Base-by-base conservation (phyloP, 2,113 vertebrate genomes). In the Nyctibius bracteatus region DNA sequence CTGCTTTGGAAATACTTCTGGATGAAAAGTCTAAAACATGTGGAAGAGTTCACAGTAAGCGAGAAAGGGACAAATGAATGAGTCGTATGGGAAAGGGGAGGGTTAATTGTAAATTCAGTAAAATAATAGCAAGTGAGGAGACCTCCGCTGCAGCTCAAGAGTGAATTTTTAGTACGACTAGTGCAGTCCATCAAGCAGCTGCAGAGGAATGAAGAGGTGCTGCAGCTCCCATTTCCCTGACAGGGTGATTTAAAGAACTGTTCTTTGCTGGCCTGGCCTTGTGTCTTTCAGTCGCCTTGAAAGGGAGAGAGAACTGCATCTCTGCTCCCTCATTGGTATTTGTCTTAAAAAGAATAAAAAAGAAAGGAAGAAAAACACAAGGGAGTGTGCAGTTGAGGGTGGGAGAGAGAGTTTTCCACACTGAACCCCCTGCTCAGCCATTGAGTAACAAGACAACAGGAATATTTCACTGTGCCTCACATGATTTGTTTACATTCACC, bases 191-290 rank as follows among this genome's bases (percentile, higher is more conserved):
- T 96, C 96, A 95, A 61, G 87, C 62, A 57, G 73, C 92, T 92
- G 65, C 3, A 0, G 68, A 84, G 73, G 83, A 85, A 92, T 65
- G 88, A 95, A 84, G 80, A 89, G 90, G 70, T 80, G 91, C 86
- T 89, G 89, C 20, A 10, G 77, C 66, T 89, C 57, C 90, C 88
- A 52, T 95, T 85, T 96, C 71, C 71, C 57, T 85, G 94, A 87
- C 92, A 94, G 71, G 25, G 82, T 94, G 95, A 96, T 94, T 92
- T 94, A 86, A 86, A 86, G 43, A 83, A 52, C 35, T 47, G 81
- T 41, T 67, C 44, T 87, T 93, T 57, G 65, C 78, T 66, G 66
- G 86, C 74, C 55, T 96, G 96, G 88, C 95, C 96, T 96, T 96
- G 94, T 81, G 86, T 80, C 88, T 96, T 94, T 94, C 80, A 39